These are phyloP conservation scores for Hyalella azteca DNA, from an alignment of 2,888 invertebrate species.

Conservation along the genomic window DNA sequence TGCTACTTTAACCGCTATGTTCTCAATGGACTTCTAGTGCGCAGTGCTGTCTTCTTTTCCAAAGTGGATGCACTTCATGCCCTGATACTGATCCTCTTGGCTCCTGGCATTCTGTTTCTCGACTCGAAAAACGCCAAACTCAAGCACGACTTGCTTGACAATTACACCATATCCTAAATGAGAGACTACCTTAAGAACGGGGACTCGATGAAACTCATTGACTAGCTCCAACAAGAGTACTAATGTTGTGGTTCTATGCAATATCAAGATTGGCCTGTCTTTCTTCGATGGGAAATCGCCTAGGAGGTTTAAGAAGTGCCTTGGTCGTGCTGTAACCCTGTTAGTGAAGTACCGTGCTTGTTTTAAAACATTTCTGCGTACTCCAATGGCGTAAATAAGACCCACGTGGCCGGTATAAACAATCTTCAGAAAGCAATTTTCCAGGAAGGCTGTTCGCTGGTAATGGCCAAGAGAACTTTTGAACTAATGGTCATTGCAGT, in stretches of 20 bases:
- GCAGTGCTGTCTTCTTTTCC: neutral
- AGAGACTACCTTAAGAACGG: slow-evolving; percentile 8
- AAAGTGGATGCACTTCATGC: neutral
- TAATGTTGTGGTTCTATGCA: slow-evolving; percentile 3
- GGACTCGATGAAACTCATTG: neutral
- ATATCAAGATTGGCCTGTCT: neutral
- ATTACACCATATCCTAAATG: neutral
- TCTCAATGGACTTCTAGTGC: neutral
- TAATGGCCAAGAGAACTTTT: neutral
- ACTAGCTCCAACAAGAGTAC: neutral
- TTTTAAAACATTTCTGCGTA: neutral
- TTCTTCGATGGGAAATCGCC: slow-evolving; percentile 4
- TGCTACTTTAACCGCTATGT: neutral
- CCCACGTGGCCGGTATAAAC: neutral
- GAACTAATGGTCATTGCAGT: neutral
- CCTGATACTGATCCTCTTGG: neutral
- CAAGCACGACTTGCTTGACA: neutral
- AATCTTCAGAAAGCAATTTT: slow-evolving; percentile 9
- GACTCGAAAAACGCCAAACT: neutral
- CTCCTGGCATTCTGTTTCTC: neutral
- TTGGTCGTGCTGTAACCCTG: slow-evolving; percentile 6
- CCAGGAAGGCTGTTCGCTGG: neutral
- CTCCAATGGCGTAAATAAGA: neutral
- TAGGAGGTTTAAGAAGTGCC: neutral
- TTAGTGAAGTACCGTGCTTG: neutral